phyloP scores from a whole-genome alignment of 2,797 vertebrate species.

The Semotilus atromaculatus region DNA sequence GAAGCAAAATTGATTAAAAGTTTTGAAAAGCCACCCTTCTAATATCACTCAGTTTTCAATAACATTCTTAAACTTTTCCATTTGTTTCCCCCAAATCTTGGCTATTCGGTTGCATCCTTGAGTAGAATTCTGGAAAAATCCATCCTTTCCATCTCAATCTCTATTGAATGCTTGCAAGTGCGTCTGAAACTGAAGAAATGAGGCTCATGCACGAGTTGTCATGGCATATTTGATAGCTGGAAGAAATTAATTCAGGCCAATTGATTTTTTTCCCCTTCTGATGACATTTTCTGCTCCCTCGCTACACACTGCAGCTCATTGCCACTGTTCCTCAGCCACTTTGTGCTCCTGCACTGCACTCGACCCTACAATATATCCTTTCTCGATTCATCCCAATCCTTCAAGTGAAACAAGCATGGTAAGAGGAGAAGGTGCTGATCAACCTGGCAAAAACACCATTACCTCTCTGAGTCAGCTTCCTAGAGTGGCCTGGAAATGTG shows the following conservation, averaged over 20 bases:
- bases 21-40: neutral
- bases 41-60: neutral
- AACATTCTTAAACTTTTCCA: neutral
- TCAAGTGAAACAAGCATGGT: constrained; percentile 25
- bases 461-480: neutral
- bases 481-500: constrained; percentile 9
- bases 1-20: neutral
- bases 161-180: constrained; percentile 6
- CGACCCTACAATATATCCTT: constrained; percentile 46
- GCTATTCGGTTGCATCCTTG: neutral
- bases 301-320: constrained; percentile 29
- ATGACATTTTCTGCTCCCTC: constrained; percentile 47
- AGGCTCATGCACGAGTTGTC: neutral
- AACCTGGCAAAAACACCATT: constrained; percentile 39
- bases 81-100: neutral
- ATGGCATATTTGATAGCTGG: constrained; percentile 33
- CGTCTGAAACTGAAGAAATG: constrained; percentile 24
- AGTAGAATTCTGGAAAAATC: neutral
- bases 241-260: constrained; percentile 50
- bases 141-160: neutral
- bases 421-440: constrained; percentile 29
- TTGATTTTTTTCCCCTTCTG: constrained; percentile 34
- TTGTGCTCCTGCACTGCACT: constrained; percentile 17
- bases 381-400: constrained; percentile 26
- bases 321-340: constrained; percentile 23